Conservation (phyloP, 1,140 invertebrate genomes). For the Solenopsis fugax region DNA sequence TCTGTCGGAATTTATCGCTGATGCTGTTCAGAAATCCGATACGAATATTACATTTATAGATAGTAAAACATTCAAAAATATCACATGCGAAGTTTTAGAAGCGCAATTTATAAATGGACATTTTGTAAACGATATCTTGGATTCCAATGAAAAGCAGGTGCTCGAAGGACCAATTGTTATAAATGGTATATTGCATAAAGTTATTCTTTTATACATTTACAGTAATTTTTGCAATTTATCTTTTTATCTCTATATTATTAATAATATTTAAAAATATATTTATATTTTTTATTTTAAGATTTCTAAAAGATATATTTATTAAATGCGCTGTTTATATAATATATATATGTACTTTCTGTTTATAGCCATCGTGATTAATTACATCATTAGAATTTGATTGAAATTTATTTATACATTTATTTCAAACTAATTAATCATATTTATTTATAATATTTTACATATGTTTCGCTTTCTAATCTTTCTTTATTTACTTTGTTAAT, state of each 20-base stretch:
- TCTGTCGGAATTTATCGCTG: slow-evolving; percentile 70
- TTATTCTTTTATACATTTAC: not conserved
- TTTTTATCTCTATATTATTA: not conserved
- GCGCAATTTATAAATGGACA: slow-evolving; percentile 71
- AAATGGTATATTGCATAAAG: slow-evolving; percentile 68
- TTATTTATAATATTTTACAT: not conserved
- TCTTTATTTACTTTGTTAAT: not conserved
- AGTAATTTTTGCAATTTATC: not conserved
- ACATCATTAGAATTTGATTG: not conserved
- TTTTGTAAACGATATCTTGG: slow-evolving; percentile 69
- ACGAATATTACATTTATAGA: slow-evolving; percentile 64
- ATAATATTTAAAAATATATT: not conserved
- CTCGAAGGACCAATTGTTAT: slow-evolving; percentile 75
- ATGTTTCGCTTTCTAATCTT: not conserved
- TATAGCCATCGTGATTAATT: not conserved
- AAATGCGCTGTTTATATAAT: not conserved
- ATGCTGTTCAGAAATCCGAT: slow-evolving; percentile 76
- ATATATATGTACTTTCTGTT: not conserved
- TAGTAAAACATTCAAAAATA: slow-evolving; percentile 68
- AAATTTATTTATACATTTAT: not conserved
- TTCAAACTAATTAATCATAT: not conserved
- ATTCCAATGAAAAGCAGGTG: slow-evolving; percentile 71
- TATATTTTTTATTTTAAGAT: slow-evolving; percentile 5
- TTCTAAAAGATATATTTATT: not conserved
- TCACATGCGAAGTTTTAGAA: slow-evolving; percentile 68